Percentiles rank a stretch among this genome's conserved stretches.
Evolutionary conservation across 1,140 invertebrate species (phyloP).

Genomic region (Leptopilina boulardi): DNA sequence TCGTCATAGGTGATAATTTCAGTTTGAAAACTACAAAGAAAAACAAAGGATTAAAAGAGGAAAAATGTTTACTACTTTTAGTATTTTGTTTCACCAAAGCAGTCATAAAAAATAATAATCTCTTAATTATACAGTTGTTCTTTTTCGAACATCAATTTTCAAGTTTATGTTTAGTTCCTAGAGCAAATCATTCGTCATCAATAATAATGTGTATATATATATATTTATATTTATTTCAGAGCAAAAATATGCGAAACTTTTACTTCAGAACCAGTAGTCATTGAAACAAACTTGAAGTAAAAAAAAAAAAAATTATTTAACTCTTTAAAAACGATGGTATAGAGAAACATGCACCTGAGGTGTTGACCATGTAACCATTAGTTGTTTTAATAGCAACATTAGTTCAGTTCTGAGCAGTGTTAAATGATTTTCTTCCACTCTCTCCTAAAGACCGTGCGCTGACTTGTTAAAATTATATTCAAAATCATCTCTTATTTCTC

Average conservation of each 20-base stretch:
- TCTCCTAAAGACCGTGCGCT: background rate
- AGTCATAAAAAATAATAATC: too few species aligned
- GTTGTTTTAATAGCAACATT: conserved; percentile 25
- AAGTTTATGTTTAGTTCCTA: background rate
- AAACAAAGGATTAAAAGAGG: too few species aligned
- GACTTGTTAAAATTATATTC: background rate
- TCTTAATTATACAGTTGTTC: too few species aligned
- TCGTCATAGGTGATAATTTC: too few species aligned
- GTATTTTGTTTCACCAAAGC: too few species aligned
- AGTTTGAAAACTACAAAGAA: too few species aligned
- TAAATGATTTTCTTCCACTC: background rate
- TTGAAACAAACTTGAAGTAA: background rate
- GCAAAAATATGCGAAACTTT: background rate
- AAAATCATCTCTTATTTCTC: background rate
- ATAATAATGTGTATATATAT: too few species aligned
- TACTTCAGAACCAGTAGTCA: background rate
- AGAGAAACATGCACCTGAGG: background rate
- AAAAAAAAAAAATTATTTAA: conserved; percentile 3
- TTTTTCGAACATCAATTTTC: background rate
- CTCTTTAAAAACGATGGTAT: background rate
- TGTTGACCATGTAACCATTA: conserved; percentile 27
- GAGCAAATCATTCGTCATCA: background rate
- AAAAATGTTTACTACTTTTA: too few species aligned
- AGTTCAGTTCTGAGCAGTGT: conserved; percentile 4
- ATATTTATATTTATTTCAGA: background rate